Evolutionary conservation across 2,888 invertebrate genomes (phyloP), one percentile per base, ranked within the genome.

Genomic region (Erpobdella octoculata): DNA sequence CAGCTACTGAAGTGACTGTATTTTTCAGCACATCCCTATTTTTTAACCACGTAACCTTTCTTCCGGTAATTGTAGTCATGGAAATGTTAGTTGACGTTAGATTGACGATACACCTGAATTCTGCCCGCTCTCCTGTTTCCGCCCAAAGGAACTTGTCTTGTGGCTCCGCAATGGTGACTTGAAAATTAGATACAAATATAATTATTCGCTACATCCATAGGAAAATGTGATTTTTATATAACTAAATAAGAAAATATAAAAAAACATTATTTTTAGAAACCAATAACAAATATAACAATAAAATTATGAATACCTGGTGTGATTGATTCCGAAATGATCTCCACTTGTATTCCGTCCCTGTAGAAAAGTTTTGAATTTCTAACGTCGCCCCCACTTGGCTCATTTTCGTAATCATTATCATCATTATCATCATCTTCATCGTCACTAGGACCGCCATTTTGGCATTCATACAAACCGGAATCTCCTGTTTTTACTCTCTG

Each of bases 371-470:
- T 21, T 6, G 6, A 4, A 21, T 31, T 37, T 15, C 21, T 41
- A n/a, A 36, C 70, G 33, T 69, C 38, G 18, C 31, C 72, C 31
- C 31, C 68, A 48, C 48, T 48, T n/a, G 2, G 31, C n/a, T 38
- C 68, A 5, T 67, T 48, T 21, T 46, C 68, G 3, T 67, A 41
- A 25, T 67, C 68, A 25, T 67, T 48, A 46, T 46, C 48, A 48
- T 67, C 68, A 12, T 67, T 37, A 33, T 35, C 64, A 35, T 64
- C 62, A 35, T 61, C 64, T 28, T 33, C 59, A 38, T 66, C 66
- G 31, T 4, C 46, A 25, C 46, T 46, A 67, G 21, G 31, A 31
- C 1, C 41, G 25, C 46, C 67, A 12, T 37, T 46, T 31, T 21
- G 38, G 31, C 67, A 67, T 28, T 33, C 67, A 41, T 67, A 67